phyloP scores from a whole-genome alignment of 2,797 vertebrate genomes.

The Pelochelys cantorii region DNA sequence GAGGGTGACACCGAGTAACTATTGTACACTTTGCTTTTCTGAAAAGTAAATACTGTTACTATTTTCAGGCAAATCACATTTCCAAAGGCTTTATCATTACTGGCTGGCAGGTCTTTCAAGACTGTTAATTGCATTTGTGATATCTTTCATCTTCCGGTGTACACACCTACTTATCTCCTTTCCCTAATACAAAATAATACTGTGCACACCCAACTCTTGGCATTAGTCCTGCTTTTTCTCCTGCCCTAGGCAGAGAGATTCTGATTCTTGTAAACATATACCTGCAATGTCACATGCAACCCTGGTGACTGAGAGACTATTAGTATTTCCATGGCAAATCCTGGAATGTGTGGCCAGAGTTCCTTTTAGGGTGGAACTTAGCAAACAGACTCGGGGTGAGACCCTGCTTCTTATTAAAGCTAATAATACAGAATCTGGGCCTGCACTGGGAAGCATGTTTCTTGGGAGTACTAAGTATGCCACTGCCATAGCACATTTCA shows the following conservation, averaged over 20 bases:
- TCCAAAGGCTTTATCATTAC: neutral
- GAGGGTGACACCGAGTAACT: neutral
- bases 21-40: neutral
- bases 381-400: neutral
- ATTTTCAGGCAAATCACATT: accelerated
- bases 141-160: neutral
- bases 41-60: neutral
- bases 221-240: accelerated
- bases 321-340: neutral
- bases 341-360: neutral
- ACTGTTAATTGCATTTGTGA: neutral
- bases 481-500: neutral
- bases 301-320: neutral
- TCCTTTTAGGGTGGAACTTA: neutral
- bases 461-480: neutral
- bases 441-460: accelerated
- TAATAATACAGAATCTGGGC: accelerated
- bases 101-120: accelerated
- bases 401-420: accelerated
- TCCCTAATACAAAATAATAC: accelerated
- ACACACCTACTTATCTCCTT: accelerated
- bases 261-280: neutral
- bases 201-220: accelerated
- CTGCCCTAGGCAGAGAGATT: neutral
- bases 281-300: neutral